A percentile compares a stretch with the other conserved stretches of the same genome.
Evolutionary conservation across 2,888 invertebrate species (phyloP).

Genomic region (Drosophila mercatorum): DNA sequence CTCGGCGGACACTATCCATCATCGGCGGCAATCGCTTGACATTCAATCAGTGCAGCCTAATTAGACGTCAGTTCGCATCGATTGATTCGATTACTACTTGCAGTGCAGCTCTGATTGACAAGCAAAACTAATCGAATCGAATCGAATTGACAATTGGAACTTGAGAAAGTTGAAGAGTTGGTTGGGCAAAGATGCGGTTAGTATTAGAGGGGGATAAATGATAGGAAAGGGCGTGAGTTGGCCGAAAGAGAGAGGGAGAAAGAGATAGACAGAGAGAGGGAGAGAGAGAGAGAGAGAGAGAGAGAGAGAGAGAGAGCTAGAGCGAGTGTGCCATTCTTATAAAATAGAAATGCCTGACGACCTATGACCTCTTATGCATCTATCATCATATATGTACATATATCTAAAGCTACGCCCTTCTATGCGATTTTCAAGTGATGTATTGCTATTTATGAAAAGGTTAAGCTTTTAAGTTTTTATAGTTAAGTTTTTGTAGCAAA

Average conservation of each 20-base stretch:
- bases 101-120: slow-evolving; percentile 24
- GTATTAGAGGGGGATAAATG: no score
- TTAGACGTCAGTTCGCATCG: slow-evolving; percentile 53
- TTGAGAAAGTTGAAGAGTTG: not conserved
- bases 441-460: no score
- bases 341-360: no score
- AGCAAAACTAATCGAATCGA: slow-evolving; percentile 24
- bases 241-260: not conserved
- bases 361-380: no score
- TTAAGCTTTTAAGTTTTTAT: no score
- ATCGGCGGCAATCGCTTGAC: slow-evolving; percentile 46
- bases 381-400: no score
- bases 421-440: not conserved
- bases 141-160: not conserved
- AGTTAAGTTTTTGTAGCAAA: no score
- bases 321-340: no score
- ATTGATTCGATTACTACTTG: slow-evolving; percentile 24
- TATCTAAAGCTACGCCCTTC: not conserved
- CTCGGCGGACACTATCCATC: slow-evolving; percentile 55
- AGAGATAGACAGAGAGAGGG: not conserved
- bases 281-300: no score
- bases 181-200: not conserved
- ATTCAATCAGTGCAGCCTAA: slow-evolving; percentile 55
- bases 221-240: no score
- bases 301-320: no score